Conservation (phyloP, 2,113 vertebrate species). For the Natator depressus region DNA sequence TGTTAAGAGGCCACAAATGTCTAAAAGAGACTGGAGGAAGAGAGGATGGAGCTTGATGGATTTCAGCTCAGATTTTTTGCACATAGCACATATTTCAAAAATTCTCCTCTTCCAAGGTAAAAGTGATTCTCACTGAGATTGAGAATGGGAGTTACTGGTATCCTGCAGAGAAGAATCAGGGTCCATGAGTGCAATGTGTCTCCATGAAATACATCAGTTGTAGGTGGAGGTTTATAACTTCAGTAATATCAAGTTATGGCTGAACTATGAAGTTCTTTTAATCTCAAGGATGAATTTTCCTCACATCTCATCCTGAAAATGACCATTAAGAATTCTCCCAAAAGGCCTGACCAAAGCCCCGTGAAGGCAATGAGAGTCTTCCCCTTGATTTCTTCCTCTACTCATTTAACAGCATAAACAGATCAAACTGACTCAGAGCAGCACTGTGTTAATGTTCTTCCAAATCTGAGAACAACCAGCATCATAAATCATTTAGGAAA, state of each 20-base stretch:
- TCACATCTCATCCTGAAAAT: slow-evolving; percentile 33
- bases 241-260: slow-evolving; percentile 3
- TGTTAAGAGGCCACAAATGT: neutral
- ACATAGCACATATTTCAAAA: neutral
- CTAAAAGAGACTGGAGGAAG: neutral
- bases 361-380: neutral
- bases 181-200: neutral
- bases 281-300: slow-evolving; percentile 21
- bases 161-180: neutral
- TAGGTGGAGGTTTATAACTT: neutral
- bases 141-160: neutral
- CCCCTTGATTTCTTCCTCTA: neutral
- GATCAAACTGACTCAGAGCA: neutral
- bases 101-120: neutral
- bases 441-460: neutral
- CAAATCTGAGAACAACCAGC: neutral
- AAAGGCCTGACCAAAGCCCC: neutral
- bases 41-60: neutral
- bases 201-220: neutral
- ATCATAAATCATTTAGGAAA: neutral
- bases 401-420: neutral
- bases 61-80: slow-evolving; percentile 9
- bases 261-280: neutral
- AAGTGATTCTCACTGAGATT: neutral
- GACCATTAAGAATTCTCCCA: neutral